Base-by-base conservation (phyloP, 2,888 invertebrate species). In the Sphinx pinastri region DNA sequence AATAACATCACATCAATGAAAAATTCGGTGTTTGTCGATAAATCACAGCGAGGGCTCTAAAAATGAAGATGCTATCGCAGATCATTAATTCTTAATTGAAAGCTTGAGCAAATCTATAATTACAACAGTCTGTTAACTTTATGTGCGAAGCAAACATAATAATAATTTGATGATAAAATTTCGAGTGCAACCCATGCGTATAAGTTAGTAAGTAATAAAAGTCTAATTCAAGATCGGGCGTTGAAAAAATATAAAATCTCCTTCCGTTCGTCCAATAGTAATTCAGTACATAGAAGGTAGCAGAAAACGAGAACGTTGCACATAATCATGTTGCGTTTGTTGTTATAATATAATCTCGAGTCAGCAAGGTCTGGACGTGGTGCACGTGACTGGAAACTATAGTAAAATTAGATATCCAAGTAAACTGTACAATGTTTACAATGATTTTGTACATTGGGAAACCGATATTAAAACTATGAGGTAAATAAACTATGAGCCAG, bases 361-460 rank as follows among this genome's bases (percentile, higher is more conserved):
- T 76, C 71, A 72, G 71, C 79, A 76, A 75, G 72, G 72, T 74
- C 72, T 71, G 19, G 72, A 67, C 71, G 73, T 73, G 69, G 71
- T 45, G 74, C 73, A 74, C 77, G 74, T 72, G 75, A 75, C 70
- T 71, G 59, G 31, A 70, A 68, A 67, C 70, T 71, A 71, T 72
- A 73, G 68, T 72, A 63, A 63, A 63, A 49, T 63, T 49, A 63
- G 74, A 70, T 72, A 72, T 71, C 73, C 72, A 63, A 19, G 69
- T 69, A 71, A 73, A 75, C 69, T 67, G 55, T 72, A 74, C 67
- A 72, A 67, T 71, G 75, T 76, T 74, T 74, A 75, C 60, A 72
- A 47, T 16, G 7, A 66, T 38, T 68, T 60, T 49, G 47, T 63
- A 19, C 49, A 63, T 63, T 63, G 49, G 63, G 49, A 5, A 63